phyloP scores from a whole-genome alignment of 1,140 invertebrate species.

The Elymnias hypermnestra region DNA sequence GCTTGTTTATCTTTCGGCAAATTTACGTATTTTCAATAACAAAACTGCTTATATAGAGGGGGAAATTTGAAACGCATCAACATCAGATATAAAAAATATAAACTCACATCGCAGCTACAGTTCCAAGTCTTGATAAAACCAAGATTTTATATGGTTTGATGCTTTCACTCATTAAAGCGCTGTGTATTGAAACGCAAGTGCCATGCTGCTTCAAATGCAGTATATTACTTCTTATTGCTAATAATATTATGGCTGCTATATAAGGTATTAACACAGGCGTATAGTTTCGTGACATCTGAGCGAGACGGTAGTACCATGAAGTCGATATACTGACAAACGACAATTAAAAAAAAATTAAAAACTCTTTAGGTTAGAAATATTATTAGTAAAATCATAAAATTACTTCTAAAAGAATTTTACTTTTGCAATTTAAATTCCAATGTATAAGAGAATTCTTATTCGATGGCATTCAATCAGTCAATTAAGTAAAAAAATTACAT shows the following conservation, averaged over 20 bases:
- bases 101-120: slow-evolving; percentile 39
- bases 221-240: slow-evolving; percentile 43
- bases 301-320: slow-evolving; percentile 54
- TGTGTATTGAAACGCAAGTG: slow-evolving; percentile 38
- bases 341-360: too few species aligned
- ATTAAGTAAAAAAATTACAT: too few species aligned
- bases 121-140: slow-evolving; percentile 35
- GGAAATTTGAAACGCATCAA: too few species aligned
- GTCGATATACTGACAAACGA: slow-evolving; percentile 43
- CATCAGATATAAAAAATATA: slow-evolving; percentile 3
- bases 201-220: slow-evolving; percentile 32
- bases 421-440: too few species aligned
- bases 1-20: too few species aligned
- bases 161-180: slow-evolving; percentile 42
- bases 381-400: too few species aligned
- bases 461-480: too few species aligned
- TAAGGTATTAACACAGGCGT: slow-evolving; percentile 47
- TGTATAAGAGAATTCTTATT: too few species aligned
- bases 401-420: too few species aligned
- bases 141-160: slow-evolving; percentile 51
- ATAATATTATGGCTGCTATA: slow-evolving; percentile 41
- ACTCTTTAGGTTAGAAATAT: too few species aligned
- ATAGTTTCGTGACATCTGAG: slow-evolving; percentile 49
- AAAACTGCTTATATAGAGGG: too few species aligned
- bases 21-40: too few species aligned